These are phyloP conservation scores for Halictus ligatus DNA, from an alignment of 2,888 invertebrate genomes.

Conservation along the genomic window DNA sequence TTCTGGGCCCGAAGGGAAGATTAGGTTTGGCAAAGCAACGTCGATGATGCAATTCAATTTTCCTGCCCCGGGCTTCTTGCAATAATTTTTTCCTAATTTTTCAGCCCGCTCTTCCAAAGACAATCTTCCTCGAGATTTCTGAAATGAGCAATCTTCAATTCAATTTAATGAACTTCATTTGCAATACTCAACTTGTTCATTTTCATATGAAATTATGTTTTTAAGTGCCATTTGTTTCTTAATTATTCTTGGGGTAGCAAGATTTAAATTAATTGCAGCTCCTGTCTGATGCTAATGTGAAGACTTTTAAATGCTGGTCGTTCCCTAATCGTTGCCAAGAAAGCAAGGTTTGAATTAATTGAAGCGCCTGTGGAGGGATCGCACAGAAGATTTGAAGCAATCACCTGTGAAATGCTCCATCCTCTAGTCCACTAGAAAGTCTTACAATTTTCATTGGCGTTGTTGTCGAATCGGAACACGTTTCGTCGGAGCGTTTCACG, in stretches of 20 bases:
- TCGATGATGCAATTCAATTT: background rate
- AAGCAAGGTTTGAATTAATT: background rate
- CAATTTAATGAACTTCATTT: too few species aligned
- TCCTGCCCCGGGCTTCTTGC: background rate
- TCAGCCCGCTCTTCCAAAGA: too few species aligned
- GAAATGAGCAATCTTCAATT: background rate
- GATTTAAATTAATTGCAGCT: too few species aligned
- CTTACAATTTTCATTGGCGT: constrained; percentile 5
- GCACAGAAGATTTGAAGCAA: background rate
- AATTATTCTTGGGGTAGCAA: background rate
- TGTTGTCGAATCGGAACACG: constrained; percentile 20
- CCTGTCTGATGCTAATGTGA: too few species aligned
- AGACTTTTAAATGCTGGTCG: too few species aligned
- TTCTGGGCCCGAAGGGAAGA: background rate
- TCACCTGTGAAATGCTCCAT: background rate
- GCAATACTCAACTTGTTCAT: too few species aligned
- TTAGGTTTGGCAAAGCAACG: background rate
- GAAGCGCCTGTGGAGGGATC: background rate
- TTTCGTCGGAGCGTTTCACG: constrained; percentile 41
- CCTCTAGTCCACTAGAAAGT: background rate
- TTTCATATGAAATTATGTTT: background rate
- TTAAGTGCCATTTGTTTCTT: background rate
- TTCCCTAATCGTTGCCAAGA: too few species aligned
- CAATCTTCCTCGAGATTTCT: background rate
- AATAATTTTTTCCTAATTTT: too few species aligned